phyloP scores from a whole-genome alignment of 2,797 vertebrate species.

The Cirrhinus mrigala region DNA sequence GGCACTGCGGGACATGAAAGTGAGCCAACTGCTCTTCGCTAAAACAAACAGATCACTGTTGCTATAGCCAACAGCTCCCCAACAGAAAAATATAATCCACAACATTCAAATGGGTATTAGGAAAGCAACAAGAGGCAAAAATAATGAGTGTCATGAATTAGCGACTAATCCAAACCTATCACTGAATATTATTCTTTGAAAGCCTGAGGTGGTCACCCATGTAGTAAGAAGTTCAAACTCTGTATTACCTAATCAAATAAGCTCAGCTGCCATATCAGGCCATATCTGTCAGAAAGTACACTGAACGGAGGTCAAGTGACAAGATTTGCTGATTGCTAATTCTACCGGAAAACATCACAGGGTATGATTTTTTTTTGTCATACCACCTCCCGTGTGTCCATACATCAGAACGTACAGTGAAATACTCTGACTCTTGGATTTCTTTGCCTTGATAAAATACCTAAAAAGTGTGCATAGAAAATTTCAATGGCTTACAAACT shows the following conservation, averaged over 20 bases:
- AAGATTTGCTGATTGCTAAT: not conserved
- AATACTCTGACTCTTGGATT: not conserved
- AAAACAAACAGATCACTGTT: constrained; percentile 42
- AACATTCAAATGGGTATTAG: not conserved
- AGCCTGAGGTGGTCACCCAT: not conserved
- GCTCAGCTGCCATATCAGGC: not conserved
- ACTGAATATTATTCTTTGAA: not conserved
- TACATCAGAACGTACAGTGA: not conserved
- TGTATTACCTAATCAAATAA: not conserved
- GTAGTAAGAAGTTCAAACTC: not conserved
- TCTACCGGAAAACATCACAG: not conserved
- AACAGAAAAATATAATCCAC: constrained; percentile 3
- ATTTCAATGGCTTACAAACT: not conserved
- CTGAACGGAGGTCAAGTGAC: not conserved
- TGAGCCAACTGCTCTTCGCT: not conserved
- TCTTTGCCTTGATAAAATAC: not conserved
- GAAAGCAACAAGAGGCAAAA: constrained; percentile 1
- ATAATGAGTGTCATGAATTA: not conserved
- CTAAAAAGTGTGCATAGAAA: not conserved
- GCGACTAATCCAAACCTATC: not conserved
- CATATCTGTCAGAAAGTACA: not conserved
- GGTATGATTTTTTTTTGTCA: not conserved
- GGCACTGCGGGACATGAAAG: constrained; percentile 37
- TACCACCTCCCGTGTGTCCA: not conserved
- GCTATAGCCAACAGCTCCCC: not conserved